phyloP scores from a whole-genome alignment of 2,113 vertebrate genomes.

The Salvelinus fontinalis region DNA sequence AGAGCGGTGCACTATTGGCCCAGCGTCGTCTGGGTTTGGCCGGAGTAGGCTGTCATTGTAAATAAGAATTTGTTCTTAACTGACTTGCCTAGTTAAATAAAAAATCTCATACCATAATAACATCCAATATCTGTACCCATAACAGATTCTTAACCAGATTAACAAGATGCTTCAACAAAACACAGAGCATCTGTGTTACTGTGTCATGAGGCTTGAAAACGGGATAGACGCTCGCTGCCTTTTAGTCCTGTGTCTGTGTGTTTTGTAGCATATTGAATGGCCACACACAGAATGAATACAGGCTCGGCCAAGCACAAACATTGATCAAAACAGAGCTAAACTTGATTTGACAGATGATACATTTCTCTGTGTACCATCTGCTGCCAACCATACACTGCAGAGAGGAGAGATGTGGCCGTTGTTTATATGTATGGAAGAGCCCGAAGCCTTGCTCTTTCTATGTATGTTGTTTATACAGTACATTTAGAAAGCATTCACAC shows the following conservation, averaged over 20 bases:
- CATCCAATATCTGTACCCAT: neutral
- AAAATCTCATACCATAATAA: neutral
- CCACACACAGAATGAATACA: slow-evolving; percentile 9
- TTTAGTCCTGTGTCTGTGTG: no score
- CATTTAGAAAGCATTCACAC: no score
- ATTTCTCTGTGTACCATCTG: slow-evolving; percentile 17
- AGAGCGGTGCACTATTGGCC: no score
- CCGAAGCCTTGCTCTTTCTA: no score
- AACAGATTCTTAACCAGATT: neutral
- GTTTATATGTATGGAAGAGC: neutral
- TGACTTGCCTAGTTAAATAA: no score
- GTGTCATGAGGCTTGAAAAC: no score
- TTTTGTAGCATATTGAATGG: neutral
- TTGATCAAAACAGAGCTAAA: slow-evolving; percentile 21
- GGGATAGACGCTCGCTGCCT: no score
- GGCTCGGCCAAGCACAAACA: slow-evolving; percentile 22
- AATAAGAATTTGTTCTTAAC: no score
- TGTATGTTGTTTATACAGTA: no score
- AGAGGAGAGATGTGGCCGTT: no score
- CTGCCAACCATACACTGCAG: slow-evolving; percentile 1
- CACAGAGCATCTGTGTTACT: neutral
- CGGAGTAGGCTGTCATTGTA: no score
- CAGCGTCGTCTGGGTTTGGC: no score
- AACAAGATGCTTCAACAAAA: neutral
- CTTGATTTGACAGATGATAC: slow-evolving; percentile 25